Base-by-base conservation (phyloP, 2,888 invertebrate species). In the Biston betularia region DNA sequence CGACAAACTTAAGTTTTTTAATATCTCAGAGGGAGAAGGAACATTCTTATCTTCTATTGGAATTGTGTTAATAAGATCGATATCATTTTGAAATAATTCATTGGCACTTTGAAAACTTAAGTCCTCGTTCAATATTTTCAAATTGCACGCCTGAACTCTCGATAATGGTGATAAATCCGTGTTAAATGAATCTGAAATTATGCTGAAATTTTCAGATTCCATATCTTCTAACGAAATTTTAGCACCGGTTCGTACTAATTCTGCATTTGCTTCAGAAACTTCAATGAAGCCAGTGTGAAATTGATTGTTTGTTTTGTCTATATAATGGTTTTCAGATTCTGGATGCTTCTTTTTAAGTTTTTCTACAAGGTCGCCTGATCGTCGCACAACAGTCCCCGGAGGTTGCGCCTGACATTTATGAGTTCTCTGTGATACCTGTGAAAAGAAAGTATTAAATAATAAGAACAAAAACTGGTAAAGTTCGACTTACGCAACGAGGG, bases 351-450 rank as follows among this genome's bases (percentile, higher is more conserved):
- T 89, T 76, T 91, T 92, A 6, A 94, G 81, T 79, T 94, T 94
- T 80, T 94, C 93, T 14, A 94, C 86, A 6, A 94, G 85, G 70
- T 93, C 92, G 15, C 91, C 90, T 48, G 87, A 83, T 82, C 92
- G 93, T 35, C 95, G 85, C 1, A 94, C 84, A 1, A 95, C 95
- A 14, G 92, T 93, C 14, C 95, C 95, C 42, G 95, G 94, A 61
- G 95, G 95, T 79, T 95, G 95, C 4, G 92, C 92, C 67, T 95
- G 94, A 80, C 97, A 97, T 88, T 97, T 97, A 80, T 97, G 97
- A 5, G 97, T 97, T 79, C 97, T 94, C 85, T 97, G 97, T 59
- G 97, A 97, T 10, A 97, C 97, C 96, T 96, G 77, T 33, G 84
- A 59, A 44, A 34, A 44, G 42, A 42, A 56, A 49, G 34, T n/a